These are phyloP conservation scores for Callimorpha dominula DNA, from an alignment of 2,888 invertebrate genomes.

Conservation along the genomic window DNA sequence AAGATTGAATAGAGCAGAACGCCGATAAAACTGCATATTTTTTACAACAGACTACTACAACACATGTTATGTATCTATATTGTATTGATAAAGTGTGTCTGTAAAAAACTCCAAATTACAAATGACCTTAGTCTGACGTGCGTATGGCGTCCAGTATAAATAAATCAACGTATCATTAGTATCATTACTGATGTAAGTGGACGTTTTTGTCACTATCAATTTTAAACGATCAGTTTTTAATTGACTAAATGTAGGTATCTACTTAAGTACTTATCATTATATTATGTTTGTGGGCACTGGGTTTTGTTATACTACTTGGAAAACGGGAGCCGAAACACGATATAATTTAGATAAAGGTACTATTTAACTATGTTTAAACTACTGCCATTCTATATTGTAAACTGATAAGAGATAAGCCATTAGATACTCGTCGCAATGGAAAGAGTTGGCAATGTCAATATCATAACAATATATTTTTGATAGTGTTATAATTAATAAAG, in stretches of 20 bases:
- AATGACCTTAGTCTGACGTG: constrained; percentile 28
- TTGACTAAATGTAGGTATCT: constrained; percentile 31
- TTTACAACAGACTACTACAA: constrained; percentile 15
- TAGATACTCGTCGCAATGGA: not conserved
- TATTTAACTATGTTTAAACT: not conserved
- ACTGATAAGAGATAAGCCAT: not conserved
- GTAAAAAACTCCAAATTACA: constrained; percentile 35
- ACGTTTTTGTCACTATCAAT: constrained; percentile 39
- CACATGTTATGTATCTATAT: constrained; percentile 1
- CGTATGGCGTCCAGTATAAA: constrained; percentile 29
- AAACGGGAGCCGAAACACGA: not conserved
- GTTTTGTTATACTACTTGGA: constrained; percentile 4
- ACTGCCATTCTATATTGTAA: not conserved
- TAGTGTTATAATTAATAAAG: too few relatives aligned
- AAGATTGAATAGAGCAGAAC: not conserved
- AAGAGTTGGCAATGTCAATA: not conserved
- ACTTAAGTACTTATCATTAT: not conserved
- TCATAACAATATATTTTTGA: too few relatives aligned
- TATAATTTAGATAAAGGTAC: not conserved
- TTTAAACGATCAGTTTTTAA: constrained; percentile 23
- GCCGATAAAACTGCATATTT: constrained; percentile 9
- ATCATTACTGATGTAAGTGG: constrained; percentile 31
- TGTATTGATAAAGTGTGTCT: constrained; percentile 13
- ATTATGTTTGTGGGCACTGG: constrained; percentile 22
- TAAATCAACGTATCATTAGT: constrained; percentile 45